Evolutionary conservation across 1,140 invertebrate genomes (phyloP), one percentile per base, ranked within the genome.

Genomic region (Adelges cooleyi): DNA sequence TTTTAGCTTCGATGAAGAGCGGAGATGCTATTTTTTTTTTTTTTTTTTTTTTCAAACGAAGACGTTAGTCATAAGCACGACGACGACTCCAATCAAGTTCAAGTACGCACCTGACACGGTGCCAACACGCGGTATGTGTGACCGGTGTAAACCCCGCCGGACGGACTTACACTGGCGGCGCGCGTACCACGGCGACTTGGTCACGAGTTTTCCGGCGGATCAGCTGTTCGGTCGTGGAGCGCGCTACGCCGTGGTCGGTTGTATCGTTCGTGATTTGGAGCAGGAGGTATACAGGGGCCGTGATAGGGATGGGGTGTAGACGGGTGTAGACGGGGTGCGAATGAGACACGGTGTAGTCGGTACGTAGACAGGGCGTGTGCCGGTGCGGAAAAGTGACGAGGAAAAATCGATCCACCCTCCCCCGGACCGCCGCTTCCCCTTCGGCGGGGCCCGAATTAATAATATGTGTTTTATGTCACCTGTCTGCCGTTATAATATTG

Each of bases 271-370:
- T 76, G 90, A 92, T 77, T 92, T 90, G 3, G 90, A 92, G 73
- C 89, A 91, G 66, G 87, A 91, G 76, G 92, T 90, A 72, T 91
- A 94, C 74, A 92, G n/a, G n/a, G n/a, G n/a, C n/a, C n/a, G n/a
- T n/a, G n/a, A n/a, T n/a, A n/a, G n/a, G n/a, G 29, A 22, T 20
- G 51, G 53, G 20, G 38, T 23, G 33, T 56, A 23, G 52, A 23
- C 38, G 53, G 38, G 20, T 3, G 38, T 20, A 2, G 53, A n/a
- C n/a, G 20, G 53, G 18, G 18, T 5, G 36, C 36, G 22, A 33
- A 8, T 18, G 33, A 17, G 51, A 38, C 22, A 36, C 29, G 27
- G 17, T 38, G 22, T 11, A 27, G 20, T 3, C 50, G 18, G 50
- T 6, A 1, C 25, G 13, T 3, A 11, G 50, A 22, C 18, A 38